Base-by-base conservation (phyloP, 2,113 vertebrate genomes). In the Chaetodon trifascialis region DNA sequence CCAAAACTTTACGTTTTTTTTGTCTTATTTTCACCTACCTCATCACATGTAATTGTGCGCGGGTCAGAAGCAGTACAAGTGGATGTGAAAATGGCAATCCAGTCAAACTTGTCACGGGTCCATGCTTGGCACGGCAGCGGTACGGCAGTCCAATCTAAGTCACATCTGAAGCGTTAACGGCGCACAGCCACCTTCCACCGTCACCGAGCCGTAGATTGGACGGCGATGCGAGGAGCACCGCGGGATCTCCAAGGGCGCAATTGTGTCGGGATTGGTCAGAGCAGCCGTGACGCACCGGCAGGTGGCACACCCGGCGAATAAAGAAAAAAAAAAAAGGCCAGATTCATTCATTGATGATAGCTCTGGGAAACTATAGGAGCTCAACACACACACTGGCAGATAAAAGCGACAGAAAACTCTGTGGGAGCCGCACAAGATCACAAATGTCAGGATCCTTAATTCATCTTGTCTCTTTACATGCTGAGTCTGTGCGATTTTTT, bases 281-380 rank as follows among this genome's bases (percentile, higher is more conserved):
- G 73, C 81, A 19, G 66, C 73, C 68, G 84, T 95, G 94, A 95
- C 94, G 94, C 86, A 81, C 77, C 91, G 78, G 91, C 92, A 95
- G 93, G 93, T 94, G 94, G 92, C 94, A 93, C 91, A 91, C 88
- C 93, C 86, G 86, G 86, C 77, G 67, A 82, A 91, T 82, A 68
- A 86, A 87, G 47, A 54, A 14, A 44, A 44, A 44, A 44, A 44
- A 60, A 62, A 15, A 44, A 77, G 44, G 65, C 52, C 23, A 38
- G 15, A 83, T 75, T 90, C 88, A 90, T 92, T 91, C 91, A 93
- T 58, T 25, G 84, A 78, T 25, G 60, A 54, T 17, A 79, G 70
- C 73, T 60, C 16, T 4, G 36, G n/a, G 21, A 63, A 68, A 40
- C 5, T 17, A 19, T 5, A 17, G 14, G 47, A 46, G 54, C 36